Conservation (phyloP, 2,797 vertebrate species). For the Ispidina picta region DNA sequence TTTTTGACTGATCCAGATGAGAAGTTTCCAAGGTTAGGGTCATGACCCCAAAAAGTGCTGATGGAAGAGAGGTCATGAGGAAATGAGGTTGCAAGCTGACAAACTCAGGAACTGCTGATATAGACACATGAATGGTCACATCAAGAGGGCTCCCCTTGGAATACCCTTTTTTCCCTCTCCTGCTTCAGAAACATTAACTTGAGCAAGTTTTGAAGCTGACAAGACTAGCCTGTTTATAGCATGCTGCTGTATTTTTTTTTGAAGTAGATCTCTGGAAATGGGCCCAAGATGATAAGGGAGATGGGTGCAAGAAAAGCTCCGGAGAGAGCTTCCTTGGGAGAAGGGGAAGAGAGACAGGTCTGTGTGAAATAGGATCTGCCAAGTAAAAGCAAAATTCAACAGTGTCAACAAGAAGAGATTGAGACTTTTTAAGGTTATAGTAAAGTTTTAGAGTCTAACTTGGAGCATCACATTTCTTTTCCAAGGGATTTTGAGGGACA, state of each 20-base stretch:
- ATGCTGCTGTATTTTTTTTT: background rate
- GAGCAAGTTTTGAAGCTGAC: background rate
- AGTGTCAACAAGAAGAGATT: background rate
- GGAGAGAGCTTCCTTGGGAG: too few relatives aligned
- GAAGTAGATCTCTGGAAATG: background rate
- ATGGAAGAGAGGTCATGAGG: background rate
- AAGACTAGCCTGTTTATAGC: background rate
- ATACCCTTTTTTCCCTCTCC: background rate
- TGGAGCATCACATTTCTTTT: background rate
- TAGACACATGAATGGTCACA: background rate
- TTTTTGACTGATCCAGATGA: constrained; percentile 14
- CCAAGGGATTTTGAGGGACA: background rate
- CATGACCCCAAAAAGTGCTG: accelerated
- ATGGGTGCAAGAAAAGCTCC: constrained; percentile 11
- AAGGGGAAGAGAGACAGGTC: background rate
- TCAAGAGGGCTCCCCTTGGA: constrained; percentile 10
- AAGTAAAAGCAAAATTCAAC: background rate
- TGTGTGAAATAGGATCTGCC: constrained; percentile 1
- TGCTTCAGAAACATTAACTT: background rate
- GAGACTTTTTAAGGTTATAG: background rate
- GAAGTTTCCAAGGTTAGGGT: constrained; percentile 18
- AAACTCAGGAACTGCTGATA: constrained; percentile 43
- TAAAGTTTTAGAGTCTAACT: background rate
- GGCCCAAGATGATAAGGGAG: background rate
- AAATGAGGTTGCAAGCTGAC: background rate